Evolutionary conservation across 2,888 invertebrate species (phyloP).

Genomic region (Tetragonisca angustula): DNA sequence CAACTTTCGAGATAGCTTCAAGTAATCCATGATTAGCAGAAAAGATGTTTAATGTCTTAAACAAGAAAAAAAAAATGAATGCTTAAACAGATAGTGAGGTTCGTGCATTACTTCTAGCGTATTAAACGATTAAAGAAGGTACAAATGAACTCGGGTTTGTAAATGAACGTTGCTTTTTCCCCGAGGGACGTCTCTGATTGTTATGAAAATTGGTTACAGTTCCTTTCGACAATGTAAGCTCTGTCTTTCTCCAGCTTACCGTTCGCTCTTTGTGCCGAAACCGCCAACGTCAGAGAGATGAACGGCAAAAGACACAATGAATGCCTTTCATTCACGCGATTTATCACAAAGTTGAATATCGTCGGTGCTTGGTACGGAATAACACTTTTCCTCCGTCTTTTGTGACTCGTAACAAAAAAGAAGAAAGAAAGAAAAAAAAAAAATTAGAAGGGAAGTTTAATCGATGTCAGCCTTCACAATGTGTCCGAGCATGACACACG

Average conservation of each 20-base stretch:
- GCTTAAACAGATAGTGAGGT: not conserved
- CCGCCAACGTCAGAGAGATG: conserved; percentile 31
- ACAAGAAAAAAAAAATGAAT: not conserved
- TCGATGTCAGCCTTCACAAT: not conserved
- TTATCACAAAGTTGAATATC: conserved; percentile 64
- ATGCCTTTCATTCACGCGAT: conserved; percentile 71
- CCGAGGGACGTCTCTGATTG: conserved; percentile 5
- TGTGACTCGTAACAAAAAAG: not conserved
- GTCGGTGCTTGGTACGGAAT: conserved; percentile 6
- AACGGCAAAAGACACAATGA: conserved; percentile 64
- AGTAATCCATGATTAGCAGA: no score
- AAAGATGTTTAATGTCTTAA: not conserved
- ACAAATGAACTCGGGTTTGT: not conserved
- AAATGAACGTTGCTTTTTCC: conserved; percentile 7
- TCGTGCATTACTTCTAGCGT: not conserved
- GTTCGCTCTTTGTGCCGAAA: conserved; percentile 37
- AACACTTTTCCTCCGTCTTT: conserved; percentile 21
- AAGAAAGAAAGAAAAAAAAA: not conserved
- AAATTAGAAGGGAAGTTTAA: not conserved
- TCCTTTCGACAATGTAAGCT: conserved; percentile 28
- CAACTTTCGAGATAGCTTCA: no score
- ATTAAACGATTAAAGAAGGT: not conserved
- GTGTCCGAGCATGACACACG: not conserved
- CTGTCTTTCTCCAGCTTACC: conserved; percentile 29
- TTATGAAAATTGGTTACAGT: conserved; percentile 38